Percentiles rank a stretch among this genome's conserved stretches.
phyloP scores from a whole-genome alignment of 2,888 invertebrate genomes.

The Alitta virens region DNA sequence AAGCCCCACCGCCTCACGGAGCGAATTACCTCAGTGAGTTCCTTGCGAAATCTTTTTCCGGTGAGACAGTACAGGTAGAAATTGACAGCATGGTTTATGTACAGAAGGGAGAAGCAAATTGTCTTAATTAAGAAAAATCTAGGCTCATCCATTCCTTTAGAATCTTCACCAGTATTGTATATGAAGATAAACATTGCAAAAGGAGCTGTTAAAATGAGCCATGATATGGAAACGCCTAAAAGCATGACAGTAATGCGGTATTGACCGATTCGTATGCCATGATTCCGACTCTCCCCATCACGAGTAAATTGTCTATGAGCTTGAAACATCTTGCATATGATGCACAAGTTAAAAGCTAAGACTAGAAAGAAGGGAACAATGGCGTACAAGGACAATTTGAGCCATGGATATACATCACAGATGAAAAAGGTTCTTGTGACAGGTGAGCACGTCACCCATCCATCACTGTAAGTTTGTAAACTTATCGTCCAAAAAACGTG shows the following conservation, averaged over 20 bases:
- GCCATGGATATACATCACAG: slow-evolving; percentile 37
- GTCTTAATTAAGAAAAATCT: slow-evolving; percentile 3
- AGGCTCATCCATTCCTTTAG: neutral
- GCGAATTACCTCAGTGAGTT: neutral
- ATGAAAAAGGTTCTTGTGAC: slow-evolving; percentile 31
- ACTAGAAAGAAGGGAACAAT: slow-evolving; percentile 41
- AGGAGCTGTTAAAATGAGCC: slow-evolving; percentile 27
- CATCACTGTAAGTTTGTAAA: neutral
- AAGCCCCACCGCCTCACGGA: no score
- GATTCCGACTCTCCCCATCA: neutral
- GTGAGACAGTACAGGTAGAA: slow-evolving; percentile 23
- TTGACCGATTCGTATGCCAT: neutral
- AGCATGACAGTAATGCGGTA: slow-evolving; percentile 27
- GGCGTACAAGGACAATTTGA: slow-evolving; percentile 41
- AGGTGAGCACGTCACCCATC: slow-evolving; percentile 27
- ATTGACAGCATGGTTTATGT: slow-evolving; percentile 19
- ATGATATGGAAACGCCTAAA: slow-evolving; percentile 23
- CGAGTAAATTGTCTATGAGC: neutral
- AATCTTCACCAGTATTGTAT: neutral
- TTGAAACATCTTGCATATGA: slow-evolving; percentile 22
- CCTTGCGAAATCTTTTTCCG: slow-evolving; percentile 18
- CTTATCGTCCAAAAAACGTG: slow-evolving; percentile 19
- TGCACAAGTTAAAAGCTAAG: slow-evolving; percentile 40
- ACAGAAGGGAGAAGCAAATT: slow-evolving; percentile 18
- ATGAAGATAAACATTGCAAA: slow-evolving; percentile 11